A percentile compares a stretch with the other conserved stretches of the same genome.
These are phyloP conservation scores for Sminthopsis crassicaudata DNA, from an alignment of 2,113 vertebrate genomes.

Conservation along the genomic window DNA sequence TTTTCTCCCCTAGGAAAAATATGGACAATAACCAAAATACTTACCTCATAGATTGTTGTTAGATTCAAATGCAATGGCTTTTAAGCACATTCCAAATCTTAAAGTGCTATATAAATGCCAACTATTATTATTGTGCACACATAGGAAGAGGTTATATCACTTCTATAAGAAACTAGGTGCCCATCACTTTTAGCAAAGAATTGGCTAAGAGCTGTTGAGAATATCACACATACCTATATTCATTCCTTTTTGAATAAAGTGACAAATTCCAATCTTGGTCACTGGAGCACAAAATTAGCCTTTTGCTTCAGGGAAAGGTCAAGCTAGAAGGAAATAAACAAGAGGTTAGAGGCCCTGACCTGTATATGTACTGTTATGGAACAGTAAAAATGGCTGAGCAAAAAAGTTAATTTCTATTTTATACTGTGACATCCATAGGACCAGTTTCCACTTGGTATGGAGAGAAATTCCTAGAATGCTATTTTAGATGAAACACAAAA, in stretches of 20 bases:
- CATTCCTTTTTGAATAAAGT: slow-evolving; percentile 88
- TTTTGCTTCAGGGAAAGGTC: slow-evolving; percentile 86
- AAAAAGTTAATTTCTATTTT: slow-evolving; percentile 61
- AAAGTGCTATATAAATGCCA: not conserved
- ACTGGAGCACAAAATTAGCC: slow-evolving; percentile 91
- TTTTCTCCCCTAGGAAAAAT: not conserved
- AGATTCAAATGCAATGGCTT: not conserved
- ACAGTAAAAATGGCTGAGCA: slow-evolving; percentile 63
- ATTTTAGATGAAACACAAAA: slow-evolving; percentile 33
- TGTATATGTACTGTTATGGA: slow-evolving; percentile 36
- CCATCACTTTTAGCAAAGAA: slow-evolving; percentile 67
- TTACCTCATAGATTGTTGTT: not conserved
- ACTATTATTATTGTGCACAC: not conserved
- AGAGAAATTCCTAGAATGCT: slow-evolving; percentile 35
- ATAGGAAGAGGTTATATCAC: not conserved
- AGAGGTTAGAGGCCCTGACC: slow-evolving; percentile 76
- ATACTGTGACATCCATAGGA: slow-evolving; percentile 41
- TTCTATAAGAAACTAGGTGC: not conserved
- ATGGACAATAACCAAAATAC: not conserved
- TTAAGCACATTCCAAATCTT: not conserved
- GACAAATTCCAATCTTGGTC: slow-evolving; percentile 88
- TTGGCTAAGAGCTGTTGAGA: slow-evolving; percentile 74
- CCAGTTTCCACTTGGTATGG: slow-evolving; percentile 38
- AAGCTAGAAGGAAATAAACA: slow-evolving; percentile 81
- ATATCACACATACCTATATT: slow-evolving; percentile 84